A percentile compares a stretch with the other conserved stretches of the same genome.
Evolutionary conservation across 2,113 vertebrate genomes (phyloP).

Genomic region (Scolopax mira): DNA sequence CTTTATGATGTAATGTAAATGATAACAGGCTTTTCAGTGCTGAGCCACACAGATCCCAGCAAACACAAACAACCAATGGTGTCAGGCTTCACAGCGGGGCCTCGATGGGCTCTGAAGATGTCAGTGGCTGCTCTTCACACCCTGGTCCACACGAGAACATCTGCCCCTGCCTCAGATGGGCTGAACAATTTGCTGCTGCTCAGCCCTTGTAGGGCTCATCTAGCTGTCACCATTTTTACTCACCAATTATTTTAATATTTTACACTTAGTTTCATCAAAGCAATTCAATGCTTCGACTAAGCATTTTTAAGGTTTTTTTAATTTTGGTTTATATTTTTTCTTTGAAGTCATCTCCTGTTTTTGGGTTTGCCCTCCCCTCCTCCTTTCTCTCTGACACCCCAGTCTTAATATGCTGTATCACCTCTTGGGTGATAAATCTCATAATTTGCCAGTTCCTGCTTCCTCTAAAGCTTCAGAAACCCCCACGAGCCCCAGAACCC

Average conservation of each 20-base stretch:
- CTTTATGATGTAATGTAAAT: neutral
- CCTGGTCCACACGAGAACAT: neutral
- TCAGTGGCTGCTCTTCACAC: constrained; percentile 25
- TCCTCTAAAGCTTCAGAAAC: neutral
- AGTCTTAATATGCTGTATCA: neutral
- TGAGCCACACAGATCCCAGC: neutral
- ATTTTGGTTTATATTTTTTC: neutral
- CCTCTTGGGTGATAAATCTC: neutral
- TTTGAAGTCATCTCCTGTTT: neutral
- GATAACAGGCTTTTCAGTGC: neutral
- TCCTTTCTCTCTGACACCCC: neutral
- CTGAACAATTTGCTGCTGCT: neutral
- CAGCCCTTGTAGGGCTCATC: neutral
- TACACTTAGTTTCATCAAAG: neutral
- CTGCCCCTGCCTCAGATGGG: neutral
- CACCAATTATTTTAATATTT: neutral
- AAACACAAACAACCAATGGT: constrained; percentile 16
- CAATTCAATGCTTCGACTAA: neutral
- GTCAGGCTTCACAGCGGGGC: constrained; percentile 22
- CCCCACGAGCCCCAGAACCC: neutral
- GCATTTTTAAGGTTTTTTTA: neutral
- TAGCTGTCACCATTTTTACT: neutral
- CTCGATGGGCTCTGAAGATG: constrained; percentile 33
- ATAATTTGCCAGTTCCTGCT: neutral
- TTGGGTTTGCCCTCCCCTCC: neutral